Conservation (phyloP, 1,140 invertebrate species). For the Streblospio benedicti region DNA sequence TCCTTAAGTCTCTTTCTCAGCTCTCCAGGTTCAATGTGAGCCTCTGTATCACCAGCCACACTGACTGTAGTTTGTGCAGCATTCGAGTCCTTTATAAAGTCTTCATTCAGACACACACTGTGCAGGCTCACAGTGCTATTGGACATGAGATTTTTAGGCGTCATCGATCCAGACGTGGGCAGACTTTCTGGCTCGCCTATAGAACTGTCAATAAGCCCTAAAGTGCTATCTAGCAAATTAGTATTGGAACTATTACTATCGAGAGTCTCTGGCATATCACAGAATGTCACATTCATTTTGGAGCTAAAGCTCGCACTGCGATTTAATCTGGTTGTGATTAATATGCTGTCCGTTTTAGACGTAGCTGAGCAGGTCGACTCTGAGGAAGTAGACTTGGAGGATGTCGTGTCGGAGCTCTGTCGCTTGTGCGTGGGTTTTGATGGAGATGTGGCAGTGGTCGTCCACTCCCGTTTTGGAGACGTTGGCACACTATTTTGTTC, state of each 20-base stretch:
- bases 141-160: constrained; percentile 67
- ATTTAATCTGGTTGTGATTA: constrained; percentile 15
- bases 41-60: too few relatives aligned
- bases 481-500: too few relatives aligned
- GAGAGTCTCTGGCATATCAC: too few relatives aligned
- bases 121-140: constrained; percentile 74
- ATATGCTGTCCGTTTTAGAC: constrained; percentile 19
- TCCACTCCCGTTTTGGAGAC: too few relatives aligned
- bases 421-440: not conserved
- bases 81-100: constrained; percentile 25
- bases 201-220: not conserved
- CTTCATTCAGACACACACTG: constrained; percentile 44
- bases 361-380: not conserved
- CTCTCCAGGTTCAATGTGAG: too few relatives aligned
- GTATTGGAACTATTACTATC: too few relatives aligned
- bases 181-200: not conserved
- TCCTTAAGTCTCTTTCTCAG: too few relatives aligned
- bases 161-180: too few relatives aligned
- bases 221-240: not conserved
- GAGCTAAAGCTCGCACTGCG: constrained; percentile 2
- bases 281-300: constrained; percentile 11
- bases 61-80: too few relatives aligned
- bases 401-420: not conserved
- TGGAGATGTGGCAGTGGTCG: not conserved
- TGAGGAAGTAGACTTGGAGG: not conserved